phyloP scores from a whole-genome alignment of 2,888 invertebrate species.

The Nephrotoma flavescens region DNA sequence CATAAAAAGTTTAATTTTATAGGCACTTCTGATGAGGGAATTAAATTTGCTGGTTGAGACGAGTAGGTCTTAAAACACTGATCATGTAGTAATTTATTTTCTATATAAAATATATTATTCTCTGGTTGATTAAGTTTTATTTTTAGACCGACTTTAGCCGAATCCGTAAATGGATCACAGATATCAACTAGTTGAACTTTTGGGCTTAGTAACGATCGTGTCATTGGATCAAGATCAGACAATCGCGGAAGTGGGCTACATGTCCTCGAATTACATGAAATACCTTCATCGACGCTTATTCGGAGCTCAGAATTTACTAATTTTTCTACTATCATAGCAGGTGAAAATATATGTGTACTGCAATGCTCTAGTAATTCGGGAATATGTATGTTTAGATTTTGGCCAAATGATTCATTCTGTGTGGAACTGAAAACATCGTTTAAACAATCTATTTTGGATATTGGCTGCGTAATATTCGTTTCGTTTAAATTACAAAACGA shows the following conservation, averaged over 20 bases:
- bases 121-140: neutral
- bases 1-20: neutral
- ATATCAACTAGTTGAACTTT: neutral
- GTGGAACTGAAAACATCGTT: neutral
- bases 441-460: neutral
- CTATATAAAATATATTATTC: neutral
- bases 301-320: neutral
- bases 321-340: neutral
- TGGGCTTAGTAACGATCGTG: neutral
- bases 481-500: neutral
- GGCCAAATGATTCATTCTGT: neutral
- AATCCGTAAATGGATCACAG: conserved; percentile 1
- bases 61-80: neutral
- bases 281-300: neutral
- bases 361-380: neutral
- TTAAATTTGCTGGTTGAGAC: neutral
- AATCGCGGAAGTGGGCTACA: neutral
- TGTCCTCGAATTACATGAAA: neutral
- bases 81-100: neutral
- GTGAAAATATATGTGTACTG: neutral
- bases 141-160: neutral
- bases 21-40: neutral
- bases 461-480: neutral
- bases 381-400: neutral
- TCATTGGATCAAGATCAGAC: neutral